Conservation (phyloP, 2,797 vertebrate species). For the Rhinophrynus dorsalis region DNA sequence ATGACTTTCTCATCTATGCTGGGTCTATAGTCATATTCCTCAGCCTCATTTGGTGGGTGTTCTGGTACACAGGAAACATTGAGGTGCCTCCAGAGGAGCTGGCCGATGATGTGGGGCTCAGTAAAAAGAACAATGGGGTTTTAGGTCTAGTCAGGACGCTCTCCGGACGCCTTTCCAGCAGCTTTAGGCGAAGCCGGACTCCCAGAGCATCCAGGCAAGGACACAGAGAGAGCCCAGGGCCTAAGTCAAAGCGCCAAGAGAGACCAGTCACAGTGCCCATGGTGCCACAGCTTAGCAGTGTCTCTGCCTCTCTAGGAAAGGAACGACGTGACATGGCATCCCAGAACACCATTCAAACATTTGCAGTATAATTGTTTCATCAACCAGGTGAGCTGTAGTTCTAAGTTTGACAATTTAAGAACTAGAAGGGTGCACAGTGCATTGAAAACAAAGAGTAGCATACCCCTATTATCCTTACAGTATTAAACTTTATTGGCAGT, state of each 20-base stretch:
- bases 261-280: constrained; percentile 37
- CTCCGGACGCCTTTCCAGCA: constrained; percentile 65
- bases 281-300: constrained; percentile 16
- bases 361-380: constrained; percentile 2
- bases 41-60: constrained; percentile 92
- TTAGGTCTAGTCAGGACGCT: constrained; percentile 64
- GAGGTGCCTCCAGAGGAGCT: constrained; percentile 77
- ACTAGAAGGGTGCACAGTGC: too few species aligned
- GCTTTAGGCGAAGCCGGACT: constrained; percentile 1
- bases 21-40: constrained; percentile 87
- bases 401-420: too few species aligned
- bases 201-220: not conserved
- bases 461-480: too few species aligned
- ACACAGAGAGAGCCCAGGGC: not conserved
- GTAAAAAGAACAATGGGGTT: constrained; percentile 56
- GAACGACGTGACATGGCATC: constrained; percentile 1
- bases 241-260: not conserved
- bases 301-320: constrained; percentile 8
- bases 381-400: not conserved
- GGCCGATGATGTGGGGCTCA: constrained; percentile 73
- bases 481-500: too few species aligned
- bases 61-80: constrained; percentile 92
- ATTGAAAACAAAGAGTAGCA: too few species aligned
- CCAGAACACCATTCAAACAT: not conserved
- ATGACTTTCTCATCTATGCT: constrained; percentile 87